phyloP scores from a whole-genome alignment of 2,797 vertebrate genomes.

The Nothura maculosa region DNA sequence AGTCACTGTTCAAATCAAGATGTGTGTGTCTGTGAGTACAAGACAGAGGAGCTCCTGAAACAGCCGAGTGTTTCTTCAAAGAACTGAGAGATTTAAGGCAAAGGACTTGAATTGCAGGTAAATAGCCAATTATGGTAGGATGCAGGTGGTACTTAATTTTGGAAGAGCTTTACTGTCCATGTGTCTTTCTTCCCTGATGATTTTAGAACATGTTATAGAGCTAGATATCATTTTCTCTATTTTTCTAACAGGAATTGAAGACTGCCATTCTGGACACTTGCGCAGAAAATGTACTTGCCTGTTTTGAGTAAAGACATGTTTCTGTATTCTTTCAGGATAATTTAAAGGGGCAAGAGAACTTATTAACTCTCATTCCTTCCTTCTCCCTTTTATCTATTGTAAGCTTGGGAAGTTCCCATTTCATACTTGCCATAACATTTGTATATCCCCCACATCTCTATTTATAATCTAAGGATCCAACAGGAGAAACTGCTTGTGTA shows the following conservation, averaged over 20 bases:
- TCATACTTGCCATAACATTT: neutral
- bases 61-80: neutral
- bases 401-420: neutral
- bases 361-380: neutral
- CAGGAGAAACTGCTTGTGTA: neutral
- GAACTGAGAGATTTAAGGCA: neutral
- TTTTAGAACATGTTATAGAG: neutral
- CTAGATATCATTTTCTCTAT: accelerated
- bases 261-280: neutral
- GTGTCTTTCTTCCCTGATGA: neutral
- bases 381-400: neutral
- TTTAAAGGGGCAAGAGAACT: neutral
- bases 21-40: neutral
- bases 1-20: neutral
- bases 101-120: neutral
- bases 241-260: neutral
- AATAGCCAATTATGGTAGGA: neutral
- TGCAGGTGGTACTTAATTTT: neutral
- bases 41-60: neutral
- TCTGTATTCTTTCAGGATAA: neutral
- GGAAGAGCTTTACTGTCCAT: neutral
- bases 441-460: neutral
- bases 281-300: neutral
- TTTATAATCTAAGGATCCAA: neutral
- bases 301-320: neutral